These are phyloP conservation scores for Drosophila setosimentum DNA, from an alignment of 2,888 invertebrate genomes.

Conservation along the genomic window DNA sequence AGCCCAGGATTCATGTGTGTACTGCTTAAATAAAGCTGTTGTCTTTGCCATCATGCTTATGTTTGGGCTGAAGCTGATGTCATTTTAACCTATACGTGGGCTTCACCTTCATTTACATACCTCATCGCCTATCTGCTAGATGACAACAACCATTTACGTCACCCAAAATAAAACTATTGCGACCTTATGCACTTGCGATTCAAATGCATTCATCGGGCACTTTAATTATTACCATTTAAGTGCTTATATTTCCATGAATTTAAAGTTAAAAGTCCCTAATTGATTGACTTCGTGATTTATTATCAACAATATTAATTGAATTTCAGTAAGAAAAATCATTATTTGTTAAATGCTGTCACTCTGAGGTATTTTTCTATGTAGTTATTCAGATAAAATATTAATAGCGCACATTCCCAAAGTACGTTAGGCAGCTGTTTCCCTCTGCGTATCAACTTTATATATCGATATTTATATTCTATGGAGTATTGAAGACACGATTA, in stretches of 20 bases:
- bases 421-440: not conserved
- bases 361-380: not conserved
- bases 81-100: constrained; percentile 19
- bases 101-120: constrained; percentile 2
- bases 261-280: constrained; percentile 14
- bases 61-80: constrained; percentile 53
- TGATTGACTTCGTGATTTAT: constrained; percentile 32
- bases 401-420: not conserved
- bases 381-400: not conserved
- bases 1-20: constrained; percentile 58
- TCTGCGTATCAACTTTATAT: not conserved
- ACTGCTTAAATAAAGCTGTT: constrained; percentile 18
- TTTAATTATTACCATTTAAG: constrained; percentile 45
- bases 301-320: constrained; percentile 12
- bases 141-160: constrained; percentile 47
- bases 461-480: not conserved
- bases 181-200: constrained; percentile 27
- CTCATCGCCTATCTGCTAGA: constrained; percentile 2
- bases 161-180: constrained; percentile 18
- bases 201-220: constrained; percentile 40
- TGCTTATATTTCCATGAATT: constrained; percentile 26
- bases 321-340: not conserved
- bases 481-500: not conserved
- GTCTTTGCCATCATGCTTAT: constrained; percentile 28
- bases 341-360: constrained; percentile 2